Evolutionary conservation across 2,888 invertebrate genomes (phyloP).

Genomic region (Lumbricus terrestris): DNA sequence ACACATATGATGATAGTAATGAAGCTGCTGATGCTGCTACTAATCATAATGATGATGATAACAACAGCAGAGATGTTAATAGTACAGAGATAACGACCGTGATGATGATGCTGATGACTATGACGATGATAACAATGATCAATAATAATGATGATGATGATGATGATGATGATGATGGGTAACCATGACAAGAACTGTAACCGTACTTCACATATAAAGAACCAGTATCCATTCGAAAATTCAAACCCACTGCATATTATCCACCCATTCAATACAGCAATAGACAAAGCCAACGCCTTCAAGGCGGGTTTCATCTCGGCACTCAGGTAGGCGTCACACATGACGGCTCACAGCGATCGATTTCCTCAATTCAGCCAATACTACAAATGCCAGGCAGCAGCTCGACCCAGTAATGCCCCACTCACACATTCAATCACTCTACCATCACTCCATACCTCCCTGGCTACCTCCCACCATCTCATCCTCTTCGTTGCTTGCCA

Average conservation of each 20-base stretch:
- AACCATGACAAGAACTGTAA: background rate
- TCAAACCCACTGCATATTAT: background rate
- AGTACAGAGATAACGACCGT: background rate
- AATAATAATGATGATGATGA: background rate
- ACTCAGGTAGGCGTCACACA: constrained; percentile 14
- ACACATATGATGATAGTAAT: background rate
- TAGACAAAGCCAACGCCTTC: background rate
- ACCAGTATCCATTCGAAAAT: background rate
- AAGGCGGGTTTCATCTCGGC: background rate
- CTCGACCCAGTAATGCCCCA: background rate
- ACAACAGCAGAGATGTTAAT: background rate
- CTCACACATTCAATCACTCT: background rate
- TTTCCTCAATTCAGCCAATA: background rate
- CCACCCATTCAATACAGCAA: too few relatives aligned
- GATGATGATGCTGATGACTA: background rate
- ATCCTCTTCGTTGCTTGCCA: too few relatives aligned
- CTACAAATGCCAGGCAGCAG: background rate
- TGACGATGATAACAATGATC: background rate
- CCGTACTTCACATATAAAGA: background rate
- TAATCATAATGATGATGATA: background rate
- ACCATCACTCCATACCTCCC: background rate
- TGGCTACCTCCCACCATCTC: background rate
- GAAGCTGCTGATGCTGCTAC: background rate
- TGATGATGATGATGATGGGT: background rate
- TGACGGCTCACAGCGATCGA: background rate